Conservation (phyloP, 2,113 vertebrate species). For the Donacobius atricapilla region DNA sequence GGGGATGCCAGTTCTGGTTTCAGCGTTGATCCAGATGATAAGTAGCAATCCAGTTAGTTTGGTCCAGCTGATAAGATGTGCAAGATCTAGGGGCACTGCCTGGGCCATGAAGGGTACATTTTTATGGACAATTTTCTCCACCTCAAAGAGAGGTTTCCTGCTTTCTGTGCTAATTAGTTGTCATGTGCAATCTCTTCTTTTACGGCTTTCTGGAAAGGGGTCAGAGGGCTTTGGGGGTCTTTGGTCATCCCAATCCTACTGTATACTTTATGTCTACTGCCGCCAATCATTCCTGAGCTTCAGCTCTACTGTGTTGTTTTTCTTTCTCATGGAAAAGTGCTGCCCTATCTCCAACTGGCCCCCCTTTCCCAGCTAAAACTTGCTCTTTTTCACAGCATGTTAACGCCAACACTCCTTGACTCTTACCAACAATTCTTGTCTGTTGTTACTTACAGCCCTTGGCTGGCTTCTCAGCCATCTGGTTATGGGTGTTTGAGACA, state of each 20-base stretch:
- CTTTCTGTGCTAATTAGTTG: neutral
- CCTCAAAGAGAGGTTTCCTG: neutral
- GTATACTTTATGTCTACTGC: too few relatives aligned
- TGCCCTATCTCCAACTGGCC: neutral
- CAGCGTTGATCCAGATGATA: fast-evolving
- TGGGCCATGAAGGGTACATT: fast-evolving
- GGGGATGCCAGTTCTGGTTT: neutral
- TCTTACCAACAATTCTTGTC: neutral
- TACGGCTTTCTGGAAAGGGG: neutral
- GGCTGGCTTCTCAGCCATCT: neutral
- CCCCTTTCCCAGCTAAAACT: neutral
- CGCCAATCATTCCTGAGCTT: neutral
- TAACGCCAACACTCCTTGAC: neutral
- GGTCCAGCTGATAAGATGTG: neutral
- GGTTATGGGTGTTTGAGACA: neutral
- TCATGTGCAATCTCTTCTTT: neutral
- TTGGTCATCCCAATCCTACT: neutral
- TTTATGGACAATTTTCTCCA: neutral
- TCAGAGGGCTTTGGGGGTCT: neutral
- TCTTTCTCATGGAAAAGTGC: neutral
- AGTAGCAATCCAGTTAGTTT: neutral
- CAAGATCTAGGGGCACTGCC: neutral
- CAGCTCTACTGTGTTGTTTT: neutral
- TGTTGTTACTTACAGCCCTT: neutral
- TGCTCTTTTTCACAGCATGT: neutral